Evolutionary conservation across 2,113 vertebrate species (phyloP).

Genomic region (Sylvietta virens): DNA sequence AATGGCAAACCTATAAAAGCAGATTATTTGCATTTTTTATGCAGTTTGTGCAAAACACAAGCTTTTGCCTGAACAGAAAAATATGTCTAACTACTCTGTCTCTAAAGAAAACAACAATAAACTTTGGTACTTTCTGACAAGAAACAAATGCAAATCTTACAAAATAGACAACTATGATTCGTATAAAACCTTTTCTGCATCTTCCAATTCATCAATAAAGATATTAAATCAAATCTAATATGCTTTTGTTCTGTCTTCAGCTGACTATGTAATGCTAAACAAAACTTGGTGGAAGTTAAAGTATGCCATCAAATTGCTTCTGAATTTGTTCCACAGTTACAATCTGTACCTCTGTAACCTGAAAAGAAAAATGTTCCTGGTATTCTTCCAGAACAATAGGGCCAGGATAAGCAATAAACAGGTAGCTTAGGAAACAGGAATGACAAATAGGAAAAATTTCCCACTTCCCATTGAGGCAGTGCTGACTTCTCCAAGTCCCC

Average conservation of each 20-base stretch:
- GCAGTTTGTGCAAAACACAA: not conserved
- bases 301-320: not conserved
- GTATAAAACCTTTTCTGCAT: not conserved
- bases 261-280: not conserved
- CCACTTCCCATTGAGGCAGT: not conserved
- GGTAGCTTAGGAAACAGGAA: not conserved
- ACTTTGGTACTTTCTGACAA: not conserved
- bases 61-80: not conserved
- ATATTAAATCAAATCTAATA: not conserved
- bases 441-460: not conserved
- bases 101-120: not conserved
- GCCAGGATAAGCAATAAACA: not conserved
- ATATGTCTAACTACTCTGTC: not conserved
- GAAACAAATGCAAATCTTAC: not conserved
- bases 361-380: not conserved
- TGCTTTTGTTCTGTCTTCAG: not conserved
- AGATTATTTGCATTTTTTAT: not conserved
- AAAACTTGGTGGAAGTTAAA: not conserved
- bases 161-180: not conserved
- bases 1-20: not conserved
- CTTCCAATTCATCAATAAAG: not conserved
- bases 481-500: not conserved
- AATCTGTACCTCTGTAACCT: not conserved
- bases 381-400: not conserved
- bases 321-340: not conserved